phyloP scores from a whole-genome alignment of 2,113 vertebrate species.

The cattle (Bos taurus) region DNA sequence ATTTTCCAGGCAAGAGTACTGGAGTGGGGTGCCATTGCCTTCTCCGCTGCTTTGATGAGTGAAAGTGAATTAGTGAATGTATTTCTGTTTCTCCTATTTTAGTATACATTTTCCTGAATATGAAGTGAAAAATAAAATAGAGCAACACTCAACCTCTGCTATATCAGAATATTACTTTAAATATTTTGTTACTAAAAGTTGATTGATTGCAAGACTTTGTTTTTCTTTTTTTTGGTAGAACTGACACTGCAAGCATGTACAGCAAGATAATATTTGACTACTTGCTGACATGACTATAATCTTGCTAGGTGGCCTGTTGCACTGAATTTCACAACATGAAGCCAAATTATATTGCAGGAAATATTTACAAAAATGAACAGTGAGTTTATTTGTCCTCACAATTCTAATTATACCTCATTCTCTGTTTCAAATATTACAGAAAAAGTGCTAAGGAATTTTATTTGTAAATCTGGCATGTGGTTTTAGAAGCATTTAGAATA shows the following conservation, averaged over 20 bases:
- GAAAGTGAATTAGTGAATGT: neutral
- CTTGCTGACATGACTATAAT: conserved; percentile 33
- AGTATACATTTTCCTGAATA: neutral
- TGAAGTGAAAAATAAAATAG: neutral
- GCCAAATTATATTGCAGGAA: conserved; percentile 38
- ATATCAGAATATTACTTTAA: neutral
- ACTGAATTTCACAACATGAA: conserved; percentile 46
- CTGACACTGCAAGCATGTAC: neutral
- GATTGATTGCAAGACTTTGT: neutral
- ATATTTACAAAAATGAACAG: conserved; percentile 48
- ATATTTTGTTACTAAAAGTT: neutral
- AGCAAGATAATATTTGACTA: conserved; percentile 24
- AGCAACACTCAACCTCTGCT: neutral
- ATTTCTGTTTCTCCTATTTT: neutral
- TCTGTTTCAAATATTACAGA: conserved; percentile 23
- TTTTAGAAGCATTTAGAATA: conserved; percentile 24
- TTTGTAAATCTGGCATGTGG: conserved; percentile 60
- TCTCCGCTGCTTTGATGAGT: neutral
- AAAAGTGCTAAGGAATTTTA: conserved; percentile 60
- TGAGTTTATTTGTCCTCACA: conserved; percentile 54
- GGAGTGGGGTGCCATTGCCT: no score
- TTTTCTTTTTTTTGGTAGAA: conserved; percentile 1
- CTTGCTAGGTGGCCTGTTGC: conserved; percentile 54
- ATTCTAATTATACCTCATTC: conserved; percentile 58
- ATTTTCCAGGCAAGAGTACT: no score